These are phyloP conservation scores for Psittacula echo DNA, from an alignment of 2,797 vertebrate species.

Conservation along the genomic window DNA sequence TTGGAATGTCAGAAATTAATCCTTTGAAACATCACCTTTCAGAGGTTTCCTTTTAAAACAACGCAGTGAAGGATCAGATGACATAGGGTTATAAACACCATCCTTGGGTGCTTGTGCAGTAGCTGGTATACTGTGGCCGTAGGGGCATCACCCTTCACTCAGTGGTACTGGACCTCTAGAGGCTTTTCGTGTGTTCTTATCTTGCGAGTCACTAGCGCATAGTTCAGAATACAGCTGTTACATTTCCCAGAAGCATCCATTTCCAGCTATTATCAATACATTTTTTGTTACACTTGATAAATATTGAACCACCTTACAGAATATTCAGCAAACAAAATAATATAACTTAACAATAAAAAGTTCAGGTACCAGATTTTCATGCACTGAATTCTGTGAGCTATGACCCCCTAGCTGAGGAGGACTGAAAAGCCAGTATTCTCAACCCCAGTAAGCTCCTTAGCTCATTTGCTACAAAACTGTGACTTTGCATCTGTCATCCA, in stretches of 20 bases:
- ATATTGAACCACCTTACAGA: background rate
- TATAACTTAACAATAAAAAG: background rate
- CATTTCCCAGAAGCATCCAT: background rate
- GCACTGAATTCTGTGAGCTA: background rate
- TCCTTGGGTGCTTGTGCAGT: background rate
- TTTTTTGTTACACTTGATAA: background rate
- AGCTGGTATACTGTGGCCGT: background rate
- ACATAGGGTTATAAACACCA: background rate
- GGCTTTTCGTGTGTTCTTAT: background rate
- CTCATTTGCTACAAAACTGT: fast-evolving
- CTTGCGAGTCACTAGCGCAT: background rate
- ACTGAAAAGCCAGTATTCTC: background rate
- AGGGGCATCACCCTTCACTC: background rate
- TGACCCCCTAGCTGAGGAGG: background rate
- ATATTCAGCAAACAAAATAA: background rate
- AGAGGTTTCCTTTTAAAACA: background rate
- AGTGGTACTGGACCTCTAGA: background rate
- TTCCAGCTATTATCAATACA: background rate
- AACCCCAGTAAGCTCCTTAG: background rate
- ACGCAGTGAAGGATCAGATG: background rate
- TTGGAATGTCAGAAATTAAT: slow-evolving; percentile 33
- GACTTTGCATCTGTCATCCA: background rate
- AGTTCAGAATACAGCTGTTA: background rate
- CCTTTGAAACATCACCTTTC: background rate
- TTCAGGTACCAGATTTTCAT: background rate